These are phyloP conservation scores for Drosophila takahashii DNA, from an alignment of 1,140 invertebrate species.

Conservation along the genomic window DNA sequence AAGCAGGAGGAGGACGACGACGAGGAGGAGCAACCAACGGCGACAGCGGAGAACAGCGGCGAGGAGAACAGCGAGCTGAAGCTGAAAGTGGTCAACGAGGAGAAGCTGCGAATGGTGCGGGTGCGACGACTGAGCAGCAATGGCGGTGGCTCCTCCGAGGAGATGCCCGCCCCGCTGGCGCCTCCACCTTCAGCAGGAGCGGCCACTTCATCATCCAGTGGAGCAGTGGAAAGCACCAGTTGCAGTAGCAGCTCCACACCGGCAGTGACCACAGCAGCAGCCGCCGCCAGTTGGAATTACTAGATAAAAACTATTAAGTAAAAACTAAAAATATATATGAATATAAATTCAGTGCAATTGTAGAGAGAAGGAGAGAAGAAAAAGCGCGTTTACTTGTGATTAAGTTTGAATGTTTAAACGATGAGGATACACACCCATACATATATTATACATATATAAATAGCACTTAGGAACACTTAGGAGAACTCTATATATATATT, in stretches of 20 bases:
- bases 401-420: slow-evolving; percentile 61
- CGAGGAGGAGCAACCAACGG: slow-evolving; percentile 23
- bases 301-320: slow-evolving; percentile 11
- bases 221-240: neutral
- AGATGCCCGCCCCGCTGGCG: slow-evolving; percentile 19
- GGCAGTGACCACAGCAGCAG: slow-evolving; percentile 9
- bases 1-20: slow-evolving; percentile 81
- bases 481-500: slow-evolving; percentile 14
- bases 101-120: slow-evolving; percentile 77
- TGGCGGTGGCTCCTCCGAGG: slow-evolving; percentile 40
- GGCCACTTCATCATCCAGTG: neutral
- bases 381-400: slow-evolving; percentile 75
- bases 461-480: slow-evolving; percentile 13
- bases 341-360: slow-evolving; percentile 67
- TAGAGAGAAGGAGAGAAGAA: slow-evolving; percentile 15
- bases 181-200: neutral
- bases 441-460: slow-evolving; percentile 24
- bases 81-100: slow-evolving; percentile 76
- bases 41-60: neutral
- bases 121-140: slow-evolving; percentile 69
- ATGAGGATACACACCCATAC: slow-evolving; percentile 11
- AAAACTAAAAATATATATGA: neutral
- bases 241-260: slow-evolving; percentile 4
- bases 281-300: slow-evolving; percentile 62
- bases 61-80: slow-evolving; percentile 45